Percentiles rank a stretch among this genome's conserved stretches.
Conservation (phyloP, 2,888 invertebrate species). For the Nephrotoma guestfalica region DNA sequence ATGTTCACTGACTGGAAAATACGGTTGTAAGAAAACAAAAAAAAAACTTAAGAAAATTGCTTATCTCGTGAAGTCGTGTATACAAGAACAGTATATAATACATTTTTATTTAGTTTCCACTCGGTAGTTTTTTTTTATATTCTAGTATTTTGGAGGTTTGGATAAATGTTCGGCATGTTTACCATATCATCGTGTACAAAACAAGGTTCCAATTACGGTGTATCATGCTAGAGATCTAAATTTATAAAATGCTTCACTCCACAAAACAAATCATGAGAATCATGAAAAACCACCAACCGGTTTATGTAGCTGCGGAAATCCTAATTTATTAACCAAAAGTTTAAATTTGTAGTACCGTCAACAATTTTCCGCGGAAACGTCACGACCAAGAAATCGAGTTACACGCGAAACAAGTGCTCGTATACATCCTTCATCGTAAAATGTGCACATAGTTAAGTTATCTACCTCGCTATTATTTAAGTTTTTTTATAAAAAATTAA, state of each 20-base stretch:
- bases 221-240: too few relatives aligned
- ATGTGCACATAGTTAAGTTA: neutral
- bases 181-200: neutral
- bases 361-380: too few relatives aligned
- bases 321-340: too few relatives aligned
- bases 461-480: neutral
- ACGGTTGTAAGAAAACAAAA: neutral
- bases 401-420: neutral
- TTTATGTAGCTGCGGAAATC: too few relatives aligned
- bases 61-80: neutral
- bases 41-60: neutral
- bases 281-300: too few relatives aligned
- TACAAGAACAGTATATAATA: neutral
- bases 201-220: neutral
- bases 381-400: too few relatives aligned
- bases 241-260: too few relatives aligned
- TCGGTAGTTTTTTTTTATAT: neutral
- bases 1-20: neutral
- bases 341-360: too few relatives aligned
- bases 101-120: neutral
- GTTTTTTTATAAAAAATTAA: neutral
- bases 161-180: neutral
- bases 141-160: neutral
- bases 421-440: neutral
- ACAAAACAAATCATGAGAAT: too few relatives aligned